These are phyloP conservation scores for Rotaria socialis DNA, from an alignment of 2,888 invertebrate species.

Conservation along the genomic window DNA sequence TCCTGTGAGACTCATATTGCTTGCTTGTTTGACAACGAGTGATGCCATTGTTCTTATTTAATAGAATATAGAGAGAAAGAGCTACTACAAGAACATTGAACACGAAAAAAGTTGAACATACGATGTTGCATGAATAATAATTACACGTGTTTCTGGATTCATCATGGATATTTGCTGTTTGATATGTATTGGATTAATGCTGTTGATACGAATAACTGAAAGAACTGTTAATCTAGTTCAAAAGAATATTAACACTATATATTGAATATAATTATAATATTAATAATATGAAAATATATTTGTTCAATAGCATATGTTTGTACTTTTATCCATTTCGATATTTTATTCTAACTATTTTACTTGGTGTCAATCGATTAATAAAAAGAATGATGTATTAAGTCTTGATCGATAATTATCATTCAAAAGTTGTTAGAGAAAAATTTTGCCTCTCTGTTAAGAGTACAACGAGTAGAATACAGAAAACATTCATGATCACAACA, in stretches of 20 bases:
- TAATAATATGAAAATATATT: no score
- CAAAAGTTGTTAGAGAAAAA: no score
- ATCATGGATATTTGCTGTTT: constrained; percentile 35
- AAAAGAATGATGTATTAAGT: no score
- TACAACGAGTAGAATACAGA: no score
- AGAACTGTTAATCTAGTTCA: constrained; percentile 38
- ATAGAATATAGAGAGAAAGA: neutral
- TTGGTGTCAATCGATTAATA: no score
- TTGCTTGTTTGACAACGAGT: constrained; percentile 50
- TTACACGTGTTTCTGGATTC: constrained; percentile 45
- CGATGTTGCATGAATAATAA: constrained; percentile 40
- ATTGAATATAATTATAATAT: no score
- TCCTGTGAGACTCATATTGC: constrained; percentile 49
- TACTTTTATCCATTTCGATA: no score
- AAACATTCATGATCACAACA: no score
- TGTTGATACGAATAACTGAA: constrained; percentile 39
- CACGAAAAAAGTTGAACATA: neutral
- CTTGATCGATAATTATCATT: no score
- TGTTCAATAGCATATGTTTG: no score
- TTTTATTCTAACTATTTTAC: no score
- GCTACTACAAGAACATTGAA: neutral
- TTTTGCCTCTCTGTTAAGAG: no score
- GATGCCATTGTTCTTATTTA: constrained; percentile 47
- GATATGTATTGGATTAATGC: constrained; percentile 28
- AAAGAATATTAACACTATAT: neutral